phyloP scores from a whole-genome alignment of 2,797 vertebrate species.

The Etheostoma perlongum region DNA sequence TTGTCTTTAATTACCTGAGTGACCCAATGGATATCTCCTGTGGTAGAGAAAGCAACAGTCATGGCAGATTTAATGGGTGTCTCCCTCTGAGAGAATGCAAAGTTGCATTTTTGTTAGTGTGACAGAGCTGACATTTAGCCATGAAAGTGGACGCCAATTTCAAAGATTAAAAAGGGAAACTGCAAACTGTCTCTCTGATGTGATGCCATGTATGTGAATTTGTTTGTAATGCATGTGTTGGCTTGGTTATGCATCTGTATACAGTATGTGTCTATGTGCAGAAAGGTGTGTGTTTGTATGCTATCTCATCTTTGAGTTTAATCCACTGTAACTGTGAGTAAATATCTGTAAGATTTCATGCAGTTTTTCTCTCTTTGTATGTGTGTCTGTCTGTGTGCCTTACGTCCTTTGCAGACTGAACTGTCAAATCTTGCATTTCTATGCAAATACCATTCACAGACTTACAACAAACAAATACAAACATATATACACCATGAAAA shows the following conservation, averaged over 20 bases:
- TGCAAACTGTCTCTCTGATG: constrained; percentile 45
- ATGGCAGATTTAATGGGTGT: constrained; percentile 42
- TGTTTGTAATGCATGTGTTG: constrained; percentile 15
- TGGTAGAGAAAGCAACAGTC: constrained; percentile 34
- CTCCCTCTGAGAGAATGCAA: constrained; percentile 34
- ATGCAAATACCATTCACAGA: constrained; percentile 54
- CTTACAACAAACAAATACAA: constrained; percentile 46
- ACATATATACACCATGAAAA: constrained; percentile 34
- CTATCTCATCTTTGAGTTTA: constrained; percentile 20
- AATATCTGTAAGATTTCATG: constrained; percentile 38
- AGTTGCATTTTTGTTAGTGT: constrained; percentile 31
- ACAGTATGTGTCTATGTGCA: not conserved
- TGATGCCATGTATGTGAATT: constrained; percentile 24
- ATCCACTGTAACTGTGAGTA: constrained; percentile 21
- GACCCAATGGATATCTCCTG: constrained; percentile 1
- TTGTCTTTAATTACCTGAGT: no score
- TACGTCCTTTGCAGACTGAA: constrained; percentile 39
- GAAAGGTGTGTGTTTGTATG: not conserved
- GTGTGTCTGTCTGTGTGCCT: not conserved
- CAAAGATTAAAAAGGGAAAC: constrained; percentile 45
- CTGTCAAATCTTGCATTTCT: constrained; percentile 35
- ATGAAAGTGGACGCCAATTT: constrained; percentile 53
- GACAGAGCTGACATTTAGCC: constrained; percentile 48
- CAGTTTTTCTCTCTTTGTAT: constrained; percentile 1
- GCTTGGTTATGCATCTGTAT: not conserved